A percentile compares a stretch with the other conserved stretches of the same genome.
Evolutionary conservation across 35 echinoderm and acorn worm species (phyloP).

Genomic region (Diadema setosum): DNA sequence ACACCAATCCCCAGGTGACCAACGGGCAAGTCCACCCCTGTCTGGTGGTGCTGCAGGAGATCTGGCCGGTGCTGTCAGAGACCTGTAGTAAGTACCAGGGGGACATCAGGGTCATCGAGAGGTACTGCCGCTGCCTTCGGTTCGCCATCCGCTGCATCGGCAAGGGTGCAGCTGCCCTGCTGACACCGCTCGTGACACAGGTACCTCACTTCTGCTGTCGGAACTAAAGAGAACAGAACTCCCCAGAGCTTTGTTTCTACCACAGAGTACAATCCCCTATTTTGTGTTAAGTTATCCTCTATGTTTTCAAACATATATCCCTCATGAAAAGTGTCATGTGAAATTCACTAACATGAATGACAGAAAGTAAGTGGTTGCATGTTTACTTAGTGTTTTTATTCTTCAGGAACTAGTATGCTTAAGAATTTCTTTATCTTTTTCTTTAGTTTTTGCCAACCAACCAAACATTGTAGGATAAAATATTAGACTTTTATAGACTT

Average conservation of each 20-base stretch:
- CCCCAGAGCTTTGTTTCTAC: too few relatives aligned
- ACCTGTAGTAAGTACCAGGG: constrained; percentile 74
- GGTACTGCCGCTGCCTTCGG: constrained; percentile 86
- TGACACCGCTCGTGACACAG: constrained; percentile 84
- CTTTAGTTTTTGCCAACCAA: too few relatives aligned
- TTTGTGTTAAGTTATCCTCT: too few relatives aligned
- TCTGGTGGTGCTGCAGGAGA: constrained; percentile 61
- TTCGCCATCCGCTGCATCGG: constrained; percentile 90
- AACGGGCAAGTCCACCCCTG: constrained; percentile 93
- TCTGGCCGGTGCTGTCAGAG: constrained; percentile 90
- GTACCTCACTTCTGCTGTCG: too few relatives aligned
- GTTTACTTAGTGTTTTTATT: too few relatives aligned
- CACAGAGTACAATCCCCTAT: too few relatives aligned
- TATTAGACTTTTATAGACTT: too few relatives aligned
- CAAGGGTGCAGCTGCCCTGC: constrained; percentile 57
- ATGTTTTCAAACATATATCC: not conserved
- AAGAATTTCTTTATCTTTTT: too few relatives aligned
- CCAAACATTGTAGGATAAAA: too few relatives aligned
- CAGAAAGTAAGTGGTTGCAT: too few relatives aligned
- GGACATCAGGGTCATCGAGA: constrained; percentile 83
- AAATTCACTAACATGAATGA: not conserved
- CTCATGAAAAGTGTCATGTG: not conserved
- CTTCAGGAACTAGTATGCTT: too few relatives aligned
- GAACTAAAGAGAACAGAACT: too few relatives aligned
- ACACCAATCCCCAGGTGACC: constrained; percentile 64